Conservation (phyloP, 2,888 invertebrate species). For the Odiellus spinosus region DNA sequence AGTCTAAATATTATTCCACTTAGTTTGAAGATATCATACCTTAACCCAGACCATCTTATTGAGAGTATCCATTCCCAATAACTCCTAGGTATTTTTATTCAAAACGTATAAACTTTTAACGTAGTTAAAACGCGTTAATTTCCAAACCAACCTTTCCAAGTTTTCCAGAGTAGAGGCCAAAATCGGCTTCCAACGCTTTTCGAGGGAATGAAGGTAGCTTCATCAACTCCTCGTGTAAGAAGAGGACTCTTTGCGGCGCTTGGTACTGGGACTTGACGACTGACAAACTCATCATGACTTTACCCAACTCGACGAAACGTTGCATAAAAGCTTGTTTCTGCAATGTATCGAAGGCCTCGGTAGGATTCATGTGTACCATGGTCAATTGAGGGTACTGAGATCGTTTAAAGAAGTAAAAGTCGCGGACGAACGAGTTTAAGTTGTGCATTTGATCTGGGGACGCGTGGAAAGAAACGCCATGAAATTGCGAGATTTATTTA, state of each 20-base stretch:
- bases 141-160: conserved; percentile 51
- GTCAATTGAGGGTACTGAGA: conserved; percentile 96
- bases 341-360: conserved; percentile 73
- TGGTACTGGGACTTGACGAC: conserved; percentile 35
- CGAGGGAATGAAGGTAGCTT: conserved; percentile 95
- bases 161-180: conserved; percentile 75
- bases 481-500: background rate
- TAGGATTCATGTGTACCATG: conserved; percentile 78
- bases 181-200: conserved; percentile 90
- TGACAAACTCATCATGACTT: conserved; percentile 40
- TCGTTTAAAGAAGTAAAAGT: conserved; percentile 86
- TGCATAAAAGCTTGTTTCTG: conserved; percentile 77
- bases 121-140: conserved; percentile 6
- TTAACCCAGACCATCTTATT: conserved; percentile 99
- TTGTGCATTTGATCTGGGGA: conserved; percentile 83
- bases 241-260: conserved; percentile 92
- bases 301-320: conserved; percentile 94
- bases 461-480: too few relatives aligned
- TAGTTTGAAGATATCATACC: conserved; percentile 21
- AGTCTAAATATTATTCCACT: background rate
- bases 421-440: conserved; percentile 83
- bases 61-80: conserved; percentile 80
- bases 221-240: conserved; percentile 95
- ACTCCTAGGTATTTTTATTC: conserved; percentile 39
- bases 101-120: background rate